Conservation (phyloP, 2,113 vertebrate species). For the Tangachromis dhanisi region DNA sequence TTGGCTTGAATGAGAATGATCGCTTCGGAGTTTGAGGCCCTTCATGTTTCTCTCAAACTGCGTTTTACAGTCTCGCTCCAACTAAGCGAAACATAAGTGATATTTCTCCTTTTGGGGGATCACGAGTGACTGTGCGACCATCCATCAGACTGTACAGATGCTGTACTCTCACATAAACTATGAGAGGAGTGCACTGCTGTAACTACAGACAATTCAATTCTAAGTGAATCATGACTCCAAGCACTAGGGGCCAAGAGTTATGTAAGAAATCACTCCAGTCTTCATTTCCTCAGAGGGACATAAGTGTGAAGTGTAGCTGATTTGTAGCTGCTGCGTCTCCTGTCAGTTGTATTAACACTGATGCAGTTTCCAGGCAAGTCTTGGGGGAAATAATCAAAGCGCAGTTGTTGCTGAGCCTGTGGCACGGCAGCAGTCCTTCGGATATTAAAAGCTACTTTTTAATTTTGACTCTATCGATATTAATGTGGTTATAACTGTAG, state of each 20-base stretch:
- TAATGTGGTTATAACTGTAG: not conserved
- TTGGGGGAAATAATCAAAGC: not conserved
- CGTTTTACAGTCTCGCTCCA: not conserved
- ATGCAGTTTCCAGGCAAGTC: not conserved
- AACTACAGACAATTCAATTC: not conserved
- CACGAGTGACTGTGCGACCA: not conserved
- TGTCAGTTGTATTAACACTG: not conserved
- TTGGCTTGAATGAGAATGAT: not conserved
- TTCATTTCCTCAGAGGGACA: not conserved
- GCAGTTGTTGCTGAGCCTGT: not conserved
- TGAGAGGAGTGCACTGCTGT: not conserved
- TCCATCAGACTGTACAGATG: not conserved
- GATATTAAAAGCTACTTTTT: not conserved
- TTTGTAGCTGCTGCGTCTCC: slow-evolving; percentile 2
- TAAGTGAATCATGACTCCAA: not conserved
- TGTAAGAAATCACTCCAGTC: not conserved
- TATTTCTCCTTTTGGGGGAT: not conserved
- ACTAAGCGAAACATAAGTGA: not conserved
- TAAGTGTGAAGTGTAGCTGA: not conserved
- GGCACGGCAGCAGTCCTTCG: not conserved
- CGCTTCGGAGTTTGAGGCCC: not conserved
- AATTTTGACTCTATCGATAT: not conserved
- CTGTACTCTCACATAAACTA: not conserved
- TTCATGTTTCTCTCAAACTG: not conserved
- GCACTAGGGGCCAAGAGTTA: not conserved